Conservation (phyloP, 2,113 vertebrate genomes). For the Scytalopus superciliaris region DNA sequence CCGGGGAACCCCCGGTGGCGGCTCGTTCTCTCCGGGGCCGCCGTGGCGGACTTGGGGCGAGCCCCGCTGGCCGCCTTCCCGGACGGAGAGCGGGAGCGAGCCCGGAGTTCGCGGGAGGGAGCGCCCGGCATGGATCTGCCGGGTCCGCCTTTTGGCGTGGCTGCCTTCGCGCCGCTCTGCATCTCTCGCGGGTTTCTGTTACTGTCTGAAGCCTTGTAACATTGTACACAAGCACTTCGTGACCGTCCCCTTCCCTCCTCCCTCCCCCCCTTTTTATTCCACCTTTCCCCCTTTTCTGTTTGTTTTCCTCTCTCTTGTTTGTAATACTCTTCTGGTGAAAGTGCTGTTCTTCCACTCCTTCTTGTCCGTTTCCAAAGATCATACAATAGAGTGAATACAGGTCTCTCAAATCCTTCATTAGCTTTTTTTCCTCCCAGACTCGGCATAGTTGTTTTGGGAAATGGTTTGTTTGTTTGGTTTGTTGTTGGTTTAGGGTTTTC, state of each 20-base stretch:
- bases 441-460: neutral
- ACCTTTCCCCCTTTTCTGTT: neutral
- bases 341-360: neutral
- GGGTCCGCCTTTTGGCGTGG: neutral
- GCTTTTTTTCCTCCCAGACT: accelerated
- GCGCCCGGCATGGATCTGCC: neutral
- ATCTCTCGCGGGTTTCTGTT: no score
- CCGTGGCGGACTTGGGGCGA: neutral
- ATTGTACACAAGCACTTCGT: neutral
- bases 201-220: neutral
- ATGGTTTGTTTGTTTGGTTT: neutral
- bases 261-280: no score
- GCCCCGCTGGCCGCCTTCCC: no score
- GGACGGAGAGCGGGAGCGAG: neutral
- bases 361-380: neutral
- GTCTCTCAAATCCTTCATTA: neutral
- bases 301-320: neutral
- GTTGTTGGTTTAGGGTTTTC: neutral
- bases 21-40: accelerated
- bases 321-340: neutral
- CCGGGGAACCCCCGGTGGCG: neutral
- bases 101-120: neutral
- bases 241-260: no score
- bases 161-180: neutral
- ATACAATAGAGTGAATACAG: neutral